phyloP scores from a whole-genome alignment of 1,140 invertebrate genomes.

The Habropoda laboriosa region DNA sequence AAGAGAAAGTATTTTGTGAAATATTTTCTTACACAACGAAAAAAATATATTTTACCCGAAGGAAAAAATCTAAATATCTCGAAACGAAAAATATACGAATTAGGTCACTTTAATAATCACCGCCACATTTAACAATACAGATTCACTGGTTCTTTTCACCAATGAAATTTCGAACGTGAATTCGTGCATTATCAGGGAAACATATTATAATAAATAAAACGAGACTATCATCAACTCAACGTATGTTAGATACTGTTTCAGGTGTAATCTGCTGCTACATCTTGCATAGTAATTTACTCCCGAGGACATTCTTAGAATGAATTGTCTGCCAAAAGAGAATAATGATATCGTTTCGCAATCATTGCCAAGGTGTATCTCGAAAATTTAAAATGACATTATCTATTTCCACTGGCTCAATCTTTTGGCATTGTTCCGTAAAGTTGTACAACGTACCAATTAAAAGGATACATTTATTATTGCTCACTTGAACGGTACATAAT shows the following conservation, averaged over 20 bases:
- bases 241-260: background rate
- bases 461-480: too few species aligned
- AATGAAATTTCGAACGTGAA: background rate
- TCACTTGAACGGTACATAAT: too few species aligned
- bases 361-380: background rate
- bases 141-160: too few species aligned
- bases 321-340: slow-evolving; percentile 2
- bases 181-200: background rate
- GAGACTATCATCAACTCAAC: background rate
- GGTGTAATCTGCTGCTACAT: background rate
- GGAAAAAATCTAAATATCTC: too few species aligned
- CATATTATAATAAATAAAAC: too few species aligned
- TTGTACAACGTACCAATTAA: background rate
- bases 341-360: background rate
- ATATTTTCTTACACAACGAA: too few species aligned
- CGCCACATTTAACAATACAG: too few species aligned
- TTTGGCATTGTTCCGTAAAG: background rate
- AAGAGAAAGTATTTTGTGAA: too few species aligned
- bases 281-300: background rate
- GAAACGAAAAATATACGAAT: too few species aligned
- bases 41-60: too few species aligned
- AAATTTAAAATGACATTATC: background rate
- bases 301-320: background rate
- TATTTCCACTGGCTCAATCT: background rate
- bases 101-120: too few species aligned